Evolutionary conservation across 2,888 invertebrate species (phyloP).

Genomic region (Xestoiulus laeticollis): DNA sequence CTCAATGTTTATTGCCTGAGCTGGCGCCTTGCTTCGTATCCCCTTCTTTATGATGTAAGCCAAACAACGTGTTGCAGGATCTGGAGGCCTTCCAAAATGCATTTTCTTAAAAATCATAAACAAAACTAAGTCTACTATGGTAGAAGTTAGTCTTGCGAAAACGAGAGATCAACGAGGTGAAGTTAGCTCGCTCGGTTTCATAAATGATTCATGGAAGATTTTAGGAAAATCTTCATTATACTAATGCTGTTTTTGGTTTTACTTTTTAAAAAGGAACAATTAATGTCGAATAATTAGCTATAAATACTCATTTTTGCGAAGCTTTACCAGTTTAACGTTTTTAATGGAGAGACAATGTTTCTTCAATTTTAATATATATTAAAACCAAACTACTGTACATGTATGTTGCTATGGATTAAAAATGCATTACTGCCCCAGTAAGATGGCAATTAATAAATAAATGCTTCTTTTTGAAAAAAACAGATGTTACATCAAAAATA

Average conservation of each 20-base stretch:
- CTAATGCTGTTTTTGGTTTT: background rate
- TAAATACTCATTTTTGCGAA: background rate
- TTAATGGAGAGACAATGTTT: no score
- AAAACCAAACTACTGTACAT: no score
- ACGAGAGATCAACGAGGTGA: background rate
- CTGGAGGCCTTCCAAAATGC: background rate
- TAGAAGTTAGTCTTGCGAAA: background rate
- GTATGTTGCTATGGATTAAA: no score
- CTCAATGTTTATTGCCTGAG: background rate
- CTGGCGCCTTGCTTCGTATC: background rate
- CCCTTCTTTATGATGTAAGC: background rate
- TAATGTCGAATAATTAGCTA: background rate
- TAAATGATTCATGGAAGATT: background rate
- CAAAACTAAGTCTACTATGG: background rate
- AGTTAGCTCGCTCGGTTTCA: background rate
- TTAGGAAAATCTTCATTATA: background rate
- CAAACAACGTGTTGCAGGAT: background rate
- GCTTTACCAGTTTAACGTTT: no score
- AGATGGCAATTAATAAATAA: background rate
- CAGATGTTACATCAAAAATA: no score
- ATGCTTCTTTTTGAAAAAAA: no score
- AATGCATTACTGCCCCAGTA: no score
- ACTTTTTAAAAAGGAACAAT: background rate
- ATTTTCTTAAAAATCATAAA: constrained; percentile 1
- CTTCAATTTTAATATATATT: no score